Evolutionary conservation across 2,888 invertebrate genomes (phyloP).

Genomic region (Catocala nupta): DNA sequence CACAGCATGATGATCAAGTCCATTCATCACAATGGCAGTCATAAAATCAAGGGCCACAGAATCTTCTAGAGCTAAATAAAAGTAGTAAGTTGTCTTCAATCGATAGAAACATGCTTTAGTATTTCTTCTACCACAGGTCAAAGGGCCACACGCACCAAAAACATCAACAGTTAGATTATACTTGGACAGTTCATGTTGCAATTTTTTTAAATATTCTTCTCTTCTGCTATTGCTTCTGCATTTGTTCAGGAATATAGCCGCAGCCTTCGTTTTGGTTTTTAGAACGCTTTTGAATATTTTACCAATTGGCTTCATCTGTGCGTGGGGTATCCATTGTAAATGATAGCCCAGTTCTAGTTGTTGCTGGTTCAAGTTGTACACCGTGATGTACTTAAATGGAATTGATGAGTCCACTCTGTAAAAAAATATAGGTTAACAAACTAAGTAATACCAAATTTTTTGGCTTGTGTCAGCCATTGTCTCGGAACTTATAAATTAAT

Average conservation of each 20-base stretch:
- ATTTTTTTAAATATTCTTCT: conserved; percentile 65
- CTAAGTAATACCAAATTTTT: no score
- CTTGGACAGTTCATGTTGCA: conserved; percentile 75
- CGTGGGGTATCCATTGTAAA: conserved; percentile 54
- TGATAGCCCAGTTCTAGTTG: conserved; percentile 57
- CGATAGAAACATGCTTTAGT: conserved; percentile 72
- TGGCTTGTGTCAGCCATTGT: no score
- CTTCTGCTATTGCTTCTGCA: conserved; percentile 67
- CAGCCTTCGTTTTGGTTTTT: conserved; percentile 65
- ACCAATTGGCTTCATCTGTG: conserved; percentile 55
- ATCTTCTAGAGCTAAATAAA: conserved; percentile 91
- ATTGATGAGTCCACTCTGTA: conserved; percentile 68
- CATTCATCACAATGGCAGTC: conserved; percentile 82
- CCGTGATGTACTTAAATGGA: conserved; percentile 62
- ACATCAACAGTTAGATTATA: conserved; percentile 80
- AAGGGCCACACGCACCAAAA: conserved; percentile 83
- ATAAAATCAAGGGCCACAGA: conserved; percentile 87
- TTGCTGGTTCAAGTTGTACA: conserved; percentile 53
- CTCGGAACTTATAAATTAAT: no score
- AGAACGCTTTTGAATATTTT: conserved; percentile 53
- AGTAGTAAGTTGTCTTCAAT: conserved; percentile 88
- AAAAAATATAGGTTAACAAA: not conserved
- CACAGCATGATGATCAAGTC: conserved; percentile 87
- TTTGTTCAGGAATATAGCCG: conserved; percentile 72
- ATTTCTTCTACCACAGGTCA: conserved; percentile 62